Percentiles rank a stretch among this genome's conserved stretches.
phyloP scores from a whole-genome alignment of 2,888 invertebrate genomes.

The Agrenia bidenticulata region DNA sequence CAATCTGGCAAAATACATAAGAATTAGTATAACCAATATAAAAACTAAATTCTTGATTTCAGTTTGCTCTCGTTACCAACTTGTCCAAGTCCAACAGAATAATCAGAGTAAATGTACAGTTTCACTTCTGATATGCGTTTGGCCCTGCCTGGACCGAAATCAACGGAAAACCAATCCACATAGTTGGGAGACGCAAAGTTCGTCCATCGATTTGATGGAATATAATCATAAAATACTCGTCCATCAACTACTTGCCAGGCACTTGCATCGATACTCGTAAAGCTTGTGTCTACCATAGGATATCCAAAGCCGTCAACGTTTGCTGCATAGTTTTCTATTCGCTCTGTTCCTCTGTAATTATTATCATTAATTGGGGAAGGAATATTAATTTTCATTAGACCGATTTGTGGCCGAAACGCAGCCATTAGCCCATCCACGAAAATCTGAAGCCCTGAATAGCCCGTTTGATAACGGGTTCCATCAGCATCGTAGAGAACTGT shows the following conservation, averaged over 20 bases:
- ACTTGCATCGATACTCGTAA: slow-evolving; percentile 38
- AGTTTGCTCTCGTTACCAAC: slow-evolving; percentile 23
- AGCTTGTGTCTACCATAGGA: slow-evolving; percentile 40
- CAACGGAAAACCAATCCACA: slow-evolving; percentile 37
- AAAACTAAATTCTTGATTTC: not conserved
- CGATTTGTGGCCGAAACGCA: slow-evolving; percentile 25
- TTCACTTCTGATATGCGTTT: slow-evolving; percentile 30
- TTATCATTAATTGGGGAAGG: slow-evolving; percentile 28
- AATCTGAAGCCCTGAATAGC: slow-evolving; percentile 36
- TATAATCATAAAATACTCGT: slow-evolving; percentile 45
- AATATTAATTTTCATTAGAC: slow-evolving; percentile 31
- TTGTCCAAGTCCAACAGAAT: slow-evolving; percentile 29
- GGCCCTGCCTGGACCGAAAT: slow-evolving; percentile 42
- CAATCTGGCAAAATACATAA: slow-evolving; percentile 36
- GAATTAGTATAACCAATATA: not conserved
- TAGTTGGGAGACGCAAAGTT: slow-evolving; percentile 34
- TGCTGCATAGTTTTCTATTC: slow-evolving; percentile 47
- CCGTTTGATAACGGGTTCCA: slow-evolving; percentile 41
- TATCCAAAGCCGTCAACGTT: slow-evolving; percentile 42
- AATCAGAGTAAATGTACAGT: slow-evolving; percentile 42
- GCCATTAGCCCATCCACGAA: slow-evolving; percentile 38
- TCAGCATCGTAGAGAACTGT: slow-evolving; percentile 45
- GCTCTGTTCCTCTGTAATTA: slow-evolving; percentile 19
- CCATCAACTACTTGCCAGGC: slow-evolving; percentile 48
- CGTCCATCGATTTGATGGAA: slow-evolving; percentile 49